These are phyloP conservation scores for Pollimyrus isidori DNA, from an alignment of 2,113 vertebrate genomes.

Conservation along the genomic window DNA sequence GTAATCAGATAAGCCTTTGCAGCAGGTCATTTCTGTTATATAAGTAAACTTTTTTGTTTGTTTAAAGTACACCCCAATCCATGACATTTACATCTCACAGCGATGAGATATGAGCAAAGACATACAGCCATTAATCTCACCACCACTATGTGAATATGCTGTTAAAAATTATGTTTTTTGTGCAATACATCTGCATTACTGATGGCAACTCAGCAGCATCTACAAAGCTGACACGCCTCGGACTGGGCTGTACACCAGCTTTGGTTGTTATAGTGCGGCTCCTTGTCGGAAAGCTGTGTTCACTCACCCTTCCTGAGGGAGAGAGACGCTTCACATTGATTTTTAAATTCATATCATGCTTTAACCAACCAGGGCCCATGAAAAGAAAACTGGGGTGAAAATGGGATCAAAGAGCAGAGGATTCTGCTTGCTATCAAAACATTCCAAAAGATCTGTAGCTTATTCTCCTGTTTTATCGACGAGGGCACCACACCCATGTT, in stretches of 20 bases:
- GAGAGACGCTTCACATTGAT: neutral
- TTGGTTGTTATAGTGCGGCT: neutral
- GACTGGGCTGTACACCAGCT: neutral
- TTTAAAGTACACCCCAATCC: neutral
- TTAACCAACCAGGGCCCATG: neutral
- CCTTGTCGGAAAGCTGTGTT: neutral
- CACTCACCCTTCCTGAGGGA: neutral
- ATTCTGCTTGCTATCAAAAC: neutral
- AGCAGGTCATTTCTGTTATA: neutral
- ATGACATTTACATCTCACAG: neutral
- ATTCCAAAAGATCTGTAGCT: neutral
- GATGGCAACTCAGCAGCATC: neutral
- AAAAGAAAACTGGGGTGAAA: neutral
- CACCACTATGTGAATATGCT: neutral
- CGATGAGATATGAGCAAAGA: neutral
- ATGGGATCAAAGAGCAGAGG: neutral
- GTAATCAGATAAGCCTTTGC: neutral
- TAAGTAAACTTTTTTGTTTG: neutral
- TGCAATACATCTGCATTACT: neutral
- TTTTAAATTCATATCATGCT: neutral
- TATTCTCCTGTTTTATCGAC: neutral
- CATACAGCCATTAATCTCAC: neutral
- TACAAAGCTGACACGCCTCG: neutral
- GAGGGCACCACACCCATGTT: too few species aligned
- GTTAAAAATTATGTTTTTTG: neutral